Percentiles rank a stretch among this genome's conserved stretches.
Evolutionary conservation across 2,113 vertebrate species (phyloP).

Genomic region (Uropsilus gracilis): DNA sequence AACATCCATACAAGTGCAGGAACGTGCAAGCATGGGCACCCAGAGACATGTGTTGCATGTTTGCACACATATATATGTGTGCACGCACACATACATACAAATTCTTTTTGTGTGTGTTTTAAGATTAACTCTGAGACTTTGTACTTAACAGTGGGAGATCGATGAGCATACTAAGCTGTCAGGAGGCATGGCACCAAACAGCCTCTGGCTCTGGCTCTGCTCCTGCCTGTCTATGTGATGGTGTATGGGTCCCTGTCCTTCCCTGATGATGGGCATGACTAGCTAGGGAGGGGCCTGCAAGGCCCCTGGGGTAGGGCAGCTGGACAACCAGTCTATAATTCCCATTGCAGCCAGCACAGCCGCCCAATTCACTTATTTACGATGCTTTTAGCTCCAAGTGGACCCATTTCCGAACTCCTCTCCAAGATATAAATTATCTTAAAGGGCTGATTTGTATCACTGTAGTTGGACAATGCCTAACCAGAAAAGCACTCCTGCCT

Average conservation of each 20-base stretch:
- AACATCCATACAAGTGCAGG: not conserved
- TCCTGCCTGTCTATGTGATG: not conserved
- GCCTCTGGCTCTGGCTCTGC: not conserved
- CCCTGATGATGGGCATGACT: rapidly evolving
- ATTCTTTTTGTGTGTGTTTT: too few relatives aligned
- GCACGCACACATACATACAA: not conserved
- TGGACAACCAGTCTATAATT: not conserved
- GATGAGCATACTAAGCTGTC: rapidly evolving
- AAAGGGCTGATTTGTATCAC: slow-evolving; percentile 81
- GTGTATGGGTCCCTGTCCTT: rapidly evolving
- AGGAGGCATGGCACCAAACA: too few relatives aligned
- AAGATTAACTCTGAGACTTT: too few relatives aligned
- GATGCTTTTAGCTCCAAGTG: slow-evolving; percentile 85
- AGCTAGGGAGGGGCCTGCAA: rapidly evolving
- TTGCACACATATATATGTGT: not conserved
- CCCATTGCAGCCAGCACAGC: not conserved
- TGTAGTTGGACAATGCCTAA: slow-evolving; percentile 75
- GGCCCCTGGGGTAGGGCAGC: not conserved
- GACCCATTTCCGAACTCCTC: slow-evolving; percentile 80
- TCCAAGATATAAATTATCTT: slow-evolving; percentile 83
- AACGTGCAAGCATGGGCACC: not conserved
- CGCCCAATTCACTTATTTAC: slow-evolving; percentile 82
- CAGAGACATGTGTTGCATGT: not conserved
- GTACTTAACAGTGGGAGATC: not conserved
- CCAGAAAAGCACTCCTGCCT: slow-evolving; percentile 81